A percentile compares a stretch with the other conserved stretches of the same genome.
Evolutionary conservation across 2,888 invertebrate genomes (phyloP).

Genomic region (Orthonychiurus folsomi): DNA sequence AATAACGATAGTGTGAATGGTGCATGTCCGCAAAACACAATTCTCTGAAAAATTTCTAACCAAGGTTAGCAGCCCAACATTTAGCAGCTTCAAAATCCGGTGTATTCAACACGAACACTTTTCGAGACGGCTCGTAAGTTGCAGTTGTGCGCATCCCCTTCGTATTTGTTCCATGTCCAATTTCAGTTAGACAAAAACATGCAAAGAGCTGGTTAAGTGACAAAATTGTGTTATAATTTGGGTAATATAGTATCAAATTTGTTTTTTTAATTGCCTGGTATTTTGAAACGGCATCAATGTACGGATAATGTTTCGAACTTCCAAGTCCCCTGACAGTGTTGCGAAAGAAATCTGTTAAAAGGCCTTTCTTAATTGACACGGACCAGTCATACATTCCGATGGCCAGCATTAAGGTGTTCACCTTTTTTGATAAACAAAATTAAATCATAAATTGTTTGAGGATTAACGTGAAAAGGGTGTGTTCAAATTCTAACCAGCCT

Average conservation of each 20-base stretch:
- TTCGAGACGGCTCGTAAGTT: conserved; percentile 62
- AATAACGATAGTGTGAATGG: too few relatives aligned
- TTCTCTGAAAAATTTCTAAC: conserved; percentile 42
- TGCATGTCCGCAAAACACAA: too few relatives aligned
- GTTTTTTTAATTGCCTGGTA: conserved; percentile 42
- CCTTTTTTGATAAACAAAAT: too few relatives aligned
- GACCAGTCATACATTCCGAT: conserved; percentile 40
- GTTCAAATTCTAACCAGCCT: not conserved
- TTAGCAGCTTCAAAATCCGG: conserved; percentile 70
- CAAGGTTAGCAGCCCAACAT: conserved; percentile 87
- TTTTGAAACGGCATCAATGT: conserved; percentile 42
- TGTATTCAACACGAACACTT: conserved; percentile 63
- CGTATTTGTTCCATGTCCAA: conserved; percentile 84
- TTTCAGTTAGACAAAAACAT: conserved; percentile 59
- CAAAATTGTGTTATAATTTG: too few relatives aligned
- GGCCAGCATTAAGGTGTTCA: conserved; percentile 21
- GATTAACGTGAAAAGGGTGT: too few relatives aligned
- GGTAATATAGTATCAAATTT: too few relatives aligned
- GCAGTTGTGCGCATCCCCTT: conserved; percentile 78
- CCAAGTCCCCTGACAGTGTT: conserved; percentile 44
- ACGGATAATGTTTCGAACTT: conserved; percentile 43
- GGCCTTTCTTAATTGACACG: conserved; percentile 27
- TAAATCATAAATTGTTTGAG: too few relatives aligned
- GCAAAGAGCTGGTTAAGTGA: conserved; percentile 41
- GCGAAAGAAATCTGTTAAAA: conserved; percentile 42